Percentiles rank a stretch among this genome's conserved stretches.
Conservation (phyloP, 2,113 vertebrate species). For the Aphelocoma coerulescens region DNA sequence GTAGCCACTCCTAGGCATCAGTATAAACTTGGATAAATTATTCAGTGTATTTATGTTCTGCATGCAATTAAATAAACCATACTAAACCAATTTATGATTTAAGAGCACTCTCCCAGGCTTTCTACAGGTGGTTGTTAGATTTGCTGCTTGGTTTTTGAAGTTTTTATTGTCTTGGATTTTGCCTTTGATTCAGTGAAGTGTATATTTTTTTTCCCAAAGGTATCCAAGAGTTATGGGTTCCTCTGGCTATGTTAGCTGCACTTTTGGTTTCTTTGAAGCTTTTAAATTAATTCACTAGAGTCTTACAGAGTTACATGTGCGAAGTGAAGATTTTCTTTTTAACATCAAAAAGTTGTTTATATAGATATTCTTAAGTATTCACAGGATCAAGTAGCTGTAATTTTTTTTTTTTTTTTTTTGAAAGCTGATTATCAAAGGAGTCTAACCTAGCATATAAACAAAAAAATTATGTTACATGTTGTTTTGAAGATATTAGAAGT, state of each 20-base stretch:
- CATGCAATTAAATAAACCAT: not conserved
- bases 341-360: not conserved
- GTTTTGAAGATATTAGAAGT: not conserved
- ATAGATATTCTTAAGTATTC: not conserved
- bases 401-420: not conserved
- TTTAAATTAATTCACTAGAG: not conserved
- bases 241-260: not conserved
- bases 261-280: constrained; percentile 1
- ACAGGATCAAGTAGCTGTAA: not conserved
- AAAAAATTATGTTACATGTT: not conserved
- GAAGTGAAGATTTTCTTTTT: not conserved
- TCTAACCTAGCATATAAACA: not conserved
- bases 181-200: not conserved
- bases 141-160: not conserved
- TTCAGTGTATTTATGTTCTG: not conserved
- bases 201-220: not conserved
- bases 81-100: not conserved
- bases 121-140: not conserved
- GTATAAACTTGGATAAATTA: not conserved
- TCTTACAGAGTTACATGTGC: not conserved
- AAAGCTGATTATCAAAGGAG: not conserved
- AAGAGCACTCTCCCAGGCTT: not conserved
- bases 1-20: not conserved
- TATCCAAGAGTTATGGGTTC: not conserved
- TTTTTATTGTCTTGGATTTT: not conserved